Evolutionary conservation across 2,888 invertebrate species (phyloP).

Genomic region (Eulithis prunata): DNA sequence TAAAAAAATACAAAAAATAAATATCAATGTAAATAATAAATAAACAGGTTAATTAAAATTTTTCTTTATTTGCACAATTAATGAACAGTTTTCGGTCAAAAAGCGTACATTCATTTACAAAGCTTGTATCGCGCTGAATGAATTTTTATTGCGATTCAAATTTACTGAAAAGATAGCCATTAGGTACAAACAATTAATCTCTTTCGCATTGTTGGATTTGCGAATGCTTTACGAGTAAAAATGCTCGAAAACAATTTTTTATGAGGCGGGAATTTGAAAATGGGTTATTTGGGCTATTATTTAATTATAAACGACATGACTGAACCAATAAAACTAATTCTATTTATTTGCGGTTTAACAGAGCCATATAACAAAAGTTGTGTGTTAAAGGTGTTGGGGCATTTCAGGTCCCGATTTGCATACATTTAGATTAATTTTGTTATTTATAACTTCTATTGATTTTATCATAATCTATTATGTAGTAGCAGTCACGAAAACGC

Average conservation of each 20-base stretch:
- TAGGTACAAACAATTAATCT: slow-evolving; percentile 38
- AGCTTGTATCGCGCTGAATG: slow-evolving; percentile 13
- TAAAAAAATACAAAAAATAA: too few relatives aligned
- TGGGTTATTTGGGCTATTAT: background rate
- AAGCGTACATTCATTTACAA: slow-evolving; percentile 4
- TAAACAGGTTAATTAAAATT: too few relatives aligned
- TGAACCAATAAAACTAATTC: background rate
- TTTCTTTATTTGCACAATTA: too few relatives aligned
- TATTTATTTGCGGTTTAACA: background rate
- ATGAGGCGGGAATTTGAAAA: slow-evolving; percentile 22
- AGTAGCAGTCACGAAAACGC: too few relatives aligned
- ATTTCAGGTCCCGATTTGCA: too few relatives aligned
- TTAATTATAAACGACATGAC: background rate
- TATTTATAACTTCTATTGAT: too few relatives aligned
- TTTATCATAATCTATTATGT: too few relatives aligned
- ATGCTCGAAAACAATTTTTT: slow-evolving; percentile 28
- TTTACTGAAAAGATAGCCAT: slow-evolving; percentile 30
- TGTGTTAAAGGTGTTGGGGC: too few relatives aligned
- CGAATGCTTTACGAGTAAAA: slow-evolving; percentile 1
- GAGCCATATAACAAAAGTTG: too few relatives aligned
- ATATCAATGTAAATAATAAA: too few relatives aligned
- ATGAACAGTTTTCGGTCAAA: background rate
- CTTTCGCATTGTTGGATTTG: slow-evolving; percentile 34
- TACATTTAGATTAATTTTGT: too few relatives aligned
- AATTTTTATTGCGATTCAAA: slow-evolving; percentile 26